phyloP scores from a whole-genome alignment of 2,888 invertebrate genomes.

The Tryphoninae sp. region DNA sequence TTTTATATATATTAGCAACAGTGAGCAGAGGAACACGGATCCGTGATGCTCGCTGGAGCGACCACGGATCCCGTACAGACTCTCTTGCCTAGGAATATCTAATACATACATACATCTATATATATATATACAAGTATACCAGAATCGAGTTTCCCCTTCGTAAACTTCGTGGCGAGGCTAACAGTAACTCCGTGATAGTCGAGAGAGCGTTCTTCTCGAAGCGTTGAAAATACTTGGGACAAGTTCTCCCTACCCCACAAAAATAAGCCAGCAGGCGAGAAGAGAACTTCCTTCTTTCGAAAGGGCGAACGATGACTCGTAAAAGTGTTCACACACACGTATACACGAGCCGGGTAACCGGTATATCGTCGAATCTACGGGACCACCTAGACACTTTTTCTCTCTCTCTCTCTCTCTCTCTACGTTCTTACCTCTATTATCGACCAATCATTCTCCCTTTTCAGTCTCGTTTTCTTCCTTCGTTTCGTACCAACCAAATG shows the following conservation, averaged over 20 bases:
- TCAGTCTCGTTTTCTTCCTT: constrained; percentile 50
- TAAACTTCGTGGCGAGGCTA: constrained; percentile 36
- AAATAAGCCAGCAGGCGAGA: background rate
- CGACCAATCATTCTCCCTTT: constrained; percentile 55
- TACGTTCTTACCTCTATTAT: constrained; percentile 12
- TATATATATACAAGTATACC: constrained; percentile 1
- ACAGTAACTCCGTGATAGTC: constrained; percentile 56
- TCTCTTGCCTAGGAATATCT: constrained; percentile 44
- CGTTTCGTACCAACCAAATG: constrained; percentile 36
- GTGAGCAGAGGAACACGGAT: constrained; percentile 37
- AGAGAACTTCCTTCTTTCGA: background rate
- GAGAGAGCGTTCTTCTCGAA: constrained; percentile 41
- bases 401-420: constrained; percentile 24
- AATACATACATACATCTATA: constrained; percentile 10
- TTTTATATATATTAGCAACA: constrained; percentile 28
- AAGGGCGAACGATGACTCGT: constrained; percentile 52
- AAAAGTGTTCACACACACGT: constrained; percentile 15
- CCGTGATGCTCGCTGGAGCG: constrained; percentile 55
- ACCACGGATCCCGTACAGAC: constrained; percentile 56
- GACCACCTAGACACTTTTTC: constrained; percentile 25
- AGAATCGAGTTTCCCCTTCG: constrained; percentile 57
- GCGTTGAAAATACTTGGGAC: constrained; percentile 29
- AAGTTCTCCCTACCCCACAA: background rate
- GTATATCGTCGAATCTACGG: constrained; percentile 35
- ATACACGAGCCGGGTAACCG: background rate